Conservation (phyloP, 1,140 invertebrate genomes). For the Sitobion miscanthi region DNA sequence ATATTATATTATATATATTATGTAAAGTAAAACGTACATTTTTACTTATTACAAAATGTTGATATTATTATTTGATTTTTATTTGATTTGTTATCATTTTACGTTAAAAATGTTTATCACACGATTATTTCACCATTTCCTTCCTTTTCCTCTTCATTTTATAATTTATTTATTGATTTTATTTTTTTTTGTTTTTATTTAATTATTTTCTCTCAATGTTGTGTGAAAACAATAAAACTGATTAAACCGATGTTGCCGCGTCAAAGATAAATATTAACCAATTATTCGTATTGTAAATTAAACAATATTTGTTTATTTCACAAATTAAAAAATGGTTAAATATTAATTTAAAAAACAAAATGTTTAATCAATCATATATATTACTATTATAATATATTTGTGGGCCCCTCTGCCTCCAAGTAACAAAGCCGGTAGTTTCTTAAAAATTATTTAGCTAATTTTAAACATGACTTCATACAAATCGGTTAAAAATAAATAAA, state of each 20-base stretch:
- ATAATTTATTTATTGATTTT: slow-evolving; percentile 46
- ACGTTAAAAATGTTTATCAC: slow-evolving; percentile 6
- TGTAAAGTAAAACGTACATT: neutral
- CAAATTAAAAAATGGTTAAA: slow-evolving; percentile 49
- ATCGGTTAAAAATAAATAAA: slow-evolving; percentile 30
- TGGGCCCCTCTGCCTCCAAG: slow-evolving; percentile 64
- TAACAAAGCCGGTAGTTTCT: slow-evolving; percentile 61
- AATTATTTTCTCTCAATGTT: slow-evolving; percentile 50
- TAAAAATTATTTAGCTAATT: slow-evolving; percentile 36
- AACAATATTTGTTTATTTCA: slow-evolving; percentile 52
- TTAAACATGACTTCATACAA: slow-evolving; percentile 38
- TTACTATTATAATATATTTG: slow-evolving; percentile 54
- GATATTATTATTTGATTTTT: slow-evolving; percentile 7
- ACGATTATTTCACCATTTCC: neutral
- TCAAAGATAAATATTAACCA: slow-evolving; percentile 52
- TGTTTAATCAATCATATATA: slow-evolving; percentile 42
- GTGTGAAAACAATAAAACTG: slow-evolving; percentile 56
- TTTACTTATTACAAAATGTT: neutral
- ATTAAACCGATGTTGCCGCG: slow-evolving; percentile 46
- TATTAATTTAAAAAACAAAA: slow-evolving; percentile 27
- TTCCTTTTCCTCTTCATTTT: neutral
- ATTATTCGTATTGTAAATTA: slow-evolving; percentile 55
- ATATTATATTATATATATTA: neutral
- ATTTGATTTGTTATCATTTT: slow-evolving; percentile 15
- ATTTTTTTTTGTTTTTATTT: neutral